These are phyloP conservation scores for Sinocyclocheilus anophthalmus DNA, from an alignment of 2,113 vertebrate genomes.

Conservation along the genomic window DNA sequence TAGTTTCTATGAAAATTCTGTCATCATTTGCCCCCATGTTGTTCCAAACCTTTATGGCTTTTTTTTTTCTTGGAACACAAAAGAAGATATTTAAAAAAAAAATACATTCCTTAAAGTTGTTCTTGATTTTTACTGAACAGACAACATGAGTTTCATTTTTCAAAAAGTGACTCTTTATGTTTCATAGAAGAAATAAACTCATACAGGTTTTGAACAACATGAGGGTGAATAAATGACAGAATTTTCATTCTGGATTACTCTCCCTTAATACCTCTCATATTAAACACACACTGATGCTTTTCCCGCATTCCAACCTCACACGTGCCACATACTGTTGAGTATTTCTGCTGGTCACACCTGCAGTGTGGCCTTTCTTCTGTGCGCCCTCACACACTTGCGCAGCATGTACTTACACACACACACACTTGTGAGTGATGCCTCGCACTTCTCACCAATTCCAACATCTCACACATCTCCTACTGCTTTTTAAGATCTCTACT, in stretches of 20 bases:
- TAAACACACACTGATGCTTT: constrained; percentile 1
- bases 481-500: constrained; percentile 49
- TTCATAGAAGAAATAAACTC: background rate
- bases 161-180: background rate
- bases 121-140: too few species aligned
- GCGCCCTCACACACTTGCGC: background rate
- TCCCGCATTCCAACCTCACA: constrained; percentile 47
- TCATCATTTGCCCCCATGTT: too few species aligned
- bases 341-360: constrained; percentile 42
- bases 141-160: too few species aligned
- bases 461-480: constrained; percentile 45
- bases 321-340: constrained; percentile 26
- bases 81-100: too few species aligned
- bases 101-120: too few species aligned
- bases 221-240: background rate
- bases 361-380: constrained; percentile 45
- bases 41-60: too few species aligned
- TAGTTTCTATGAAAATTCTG: background rate
- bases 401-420: constrained; percentile 11
- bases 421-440: constrained; percentile 7
- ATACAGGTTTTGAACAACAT: background rate
- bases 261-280: background rate
- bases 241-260: background rate
- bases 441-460: constrained; percentile 35
- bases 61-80: too few species aligned